These are phyloP conservation scores for Mugil cephalus DNA, from an alignment of 2,113 vertebrate genomes.

Conservation along the genomic window DNA sequence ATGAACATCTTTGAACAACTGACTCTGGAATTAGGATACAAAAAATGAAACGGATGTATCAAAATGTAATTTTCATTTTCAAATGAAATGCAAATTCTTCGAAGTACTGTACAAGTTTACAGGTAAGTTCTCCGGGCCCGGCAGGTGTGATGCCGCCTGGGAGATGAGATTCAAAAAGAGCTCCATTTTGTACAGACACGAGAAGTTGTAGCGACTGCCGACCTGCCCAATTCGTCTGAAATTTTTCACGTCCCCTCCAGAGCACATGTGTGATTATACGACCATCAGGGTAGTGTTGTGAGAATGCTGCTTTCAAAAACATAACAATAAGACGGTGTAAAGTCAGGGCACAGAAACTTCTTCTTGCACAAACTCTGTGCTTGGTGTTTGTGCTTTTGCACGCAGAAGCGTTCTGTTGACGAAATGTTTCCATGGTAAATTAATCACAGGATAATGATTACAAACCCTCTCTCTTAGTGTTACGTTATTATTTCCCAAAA, in stretches of 20 bases:
- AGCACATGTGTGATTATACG: constrained; percentile 50
- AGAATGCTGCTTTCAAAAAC: constrained; percentile 51
- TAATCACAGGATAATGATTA: constrained; percentile 14
- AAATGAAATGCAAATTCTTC: constrained; percentile 81
- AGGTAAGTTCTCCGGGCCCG: constrained; percentile 88
- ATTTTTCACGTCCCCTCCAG: constrained; percentile 45
- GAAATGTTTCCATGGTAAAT: neutral
- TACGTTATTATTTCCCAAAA: constrained; percentile 1
- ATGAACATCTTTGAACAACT: constrained; percentile 79
- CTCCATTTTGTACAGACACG: constrained; percentile 67
- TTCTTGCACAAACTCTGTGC: neutral
- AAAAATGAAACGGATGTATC: constrained; percentile 80
- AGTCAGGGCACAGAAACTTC: constrained; percentile 26
- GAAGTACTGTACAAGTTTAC: constrained; percentile 96
- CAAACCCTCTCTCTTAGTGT: constrained; percentile 22
- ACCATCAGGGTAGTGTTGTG: constrained; percentile 43
- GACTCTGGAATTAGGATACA: constrained; percentile 74
- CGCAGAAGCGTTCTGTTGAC: neutral
- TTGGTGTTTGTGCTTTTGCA: constrained; percentile 8
- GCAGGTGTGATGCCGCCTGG: constrained; percentile 74
- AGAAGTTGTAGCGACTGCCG: constrained; percentile 40
- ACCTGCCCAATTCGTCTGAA: constrained; percentile 49
- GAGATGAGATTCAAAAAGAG: constrained; percentile 61
- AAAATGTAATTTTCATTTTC: constrained; percentile 82
- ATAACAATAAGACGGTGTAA: constrained; percentile 37